Conservation (phyloP, 2,797 vertebrate species). For the Acrossocheilus wenchowensis region DNA sequence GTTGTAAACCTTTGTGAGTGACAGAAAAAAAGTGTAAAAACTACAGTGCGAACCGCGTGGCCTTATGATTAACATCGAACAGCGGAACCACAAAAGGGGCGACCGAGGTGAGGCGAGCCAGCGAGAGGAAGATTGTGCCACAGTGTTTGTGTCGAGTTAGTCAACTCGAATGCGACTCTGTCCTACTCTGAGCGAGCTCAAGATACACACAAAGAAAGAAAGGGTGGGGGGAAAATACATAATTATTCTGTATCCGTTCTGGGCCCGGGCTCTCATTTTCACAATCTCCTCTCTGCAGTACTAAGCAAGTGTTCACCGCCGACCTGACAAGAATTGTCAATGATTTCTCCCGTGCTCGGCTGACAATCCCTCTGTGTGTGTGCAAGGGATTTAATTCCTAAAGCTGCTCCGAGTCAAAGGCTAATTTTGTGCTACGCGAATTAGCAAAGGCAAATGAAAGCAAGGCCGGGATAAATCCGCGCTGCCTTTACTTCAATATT, state of each 20-base stretch:
- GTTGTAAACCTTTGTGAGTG: slow-evolving; percentile 34
- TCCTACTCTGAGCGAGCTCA: slow-evolving; percentile 1
- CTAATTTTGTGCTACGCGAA: slow-evolving; percentile 73
- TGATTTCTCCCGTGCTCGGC: slow-evolving; percentile 73
- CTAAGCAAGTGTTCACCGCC: slow-evolving; percentile 73
- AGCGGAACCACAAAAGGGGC: slow-evolving; percentile 1
- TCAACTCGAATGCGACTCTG: slow-evolving; percentile 20
- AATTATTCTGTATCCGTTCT: slow-evolving; percentile 79
- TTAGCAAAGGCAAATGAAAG: slow-evolving; percentile 72
- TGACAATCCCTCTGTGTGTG: slow-evolving; percentile 81
- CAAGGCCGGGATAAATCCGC: slow-evolving; percentile 53
- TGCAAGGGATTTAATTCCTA: slow-evolving; percentile 78
- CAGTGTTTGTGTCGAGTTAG: neutral
- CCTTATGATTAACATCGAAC: slow-evolving; percentile 30
- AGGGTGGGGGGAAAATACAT: slow-evolving; percentile 44
- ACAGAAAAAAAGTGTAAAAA: neutral
- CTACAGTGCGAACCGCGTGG: neutral
- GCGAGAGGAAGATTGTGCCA: neutral
- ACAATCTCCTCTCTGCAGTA: slow-evolving; percentile 80
- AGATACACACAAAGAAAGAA: slow-evolving; percentile 57
- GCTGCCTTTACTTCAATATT: slow-evolving; percentile 43
- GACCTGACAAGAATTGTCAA: slow-evolving; percentile 82
- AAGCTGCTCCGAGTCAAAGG: slow-evolving; percentile 72
- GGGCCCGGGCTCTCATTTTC: slow-evolving; percentile 70
- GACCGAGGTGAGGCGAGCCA: neutral